phyloP scores from a whole-genome alignment of 2,113 vertebrate genomes.

The Erpornis zantholeuca region DNA sequence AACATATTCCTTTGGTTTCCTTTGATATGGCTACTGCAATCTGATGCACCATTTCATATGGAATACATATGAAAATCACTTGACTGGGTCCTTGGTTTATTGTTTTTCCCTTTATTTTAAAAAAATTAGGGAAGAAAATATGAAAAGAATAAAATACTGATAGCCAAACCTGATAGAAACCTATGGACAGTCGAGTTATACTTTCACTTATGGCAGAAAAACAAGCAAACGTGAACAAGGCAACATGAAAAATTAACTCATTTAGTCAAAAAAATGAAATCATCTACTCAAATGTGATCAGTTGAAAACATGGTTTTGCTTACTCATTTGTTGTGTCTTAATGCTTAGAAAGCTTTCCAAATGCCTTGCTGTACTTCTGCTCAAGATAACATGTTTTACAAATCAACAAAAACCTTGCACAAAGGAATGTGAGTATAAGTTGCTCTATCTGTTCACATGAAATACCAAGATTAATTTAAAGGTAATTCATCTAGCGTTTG shows the following conservation, averaged over 20 bases:
- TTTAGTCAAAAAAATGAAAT: neutral
- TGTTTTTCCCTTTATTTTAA: neutral
- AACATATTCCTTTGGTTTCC: neutral
- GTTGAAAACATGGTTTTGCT: accelerated
- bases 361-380: neutral
- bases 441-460: neutral
- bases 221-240: neutral
- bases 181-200: neutral
- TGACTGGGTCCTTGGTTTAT: neutral
- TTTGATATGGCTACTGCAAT: neutral
- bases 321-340: neutral
- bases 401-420: neutral
- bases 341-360: neutral
- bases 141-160: neutral
- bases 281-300: neutral
- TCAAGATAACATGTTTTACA: neutral
- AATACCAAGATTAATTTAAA: neutral
- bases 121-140: neutral
- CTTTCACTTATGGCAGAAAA: neutral
- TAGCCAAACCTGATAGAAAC: neutral
- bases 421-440: neutral
- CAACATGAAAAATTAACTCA: neutral
- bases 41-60: neutral
- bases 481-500: neutral
- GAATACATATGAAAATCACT: neutral